Percentiles rank a stretch among this genome's conserved stretches.
These are phyloP conservation scores for Trichopria drosophilae DNA, from an alignment of 2,888 invertebrate genomes.

Conservation along the genomic window DNA sequence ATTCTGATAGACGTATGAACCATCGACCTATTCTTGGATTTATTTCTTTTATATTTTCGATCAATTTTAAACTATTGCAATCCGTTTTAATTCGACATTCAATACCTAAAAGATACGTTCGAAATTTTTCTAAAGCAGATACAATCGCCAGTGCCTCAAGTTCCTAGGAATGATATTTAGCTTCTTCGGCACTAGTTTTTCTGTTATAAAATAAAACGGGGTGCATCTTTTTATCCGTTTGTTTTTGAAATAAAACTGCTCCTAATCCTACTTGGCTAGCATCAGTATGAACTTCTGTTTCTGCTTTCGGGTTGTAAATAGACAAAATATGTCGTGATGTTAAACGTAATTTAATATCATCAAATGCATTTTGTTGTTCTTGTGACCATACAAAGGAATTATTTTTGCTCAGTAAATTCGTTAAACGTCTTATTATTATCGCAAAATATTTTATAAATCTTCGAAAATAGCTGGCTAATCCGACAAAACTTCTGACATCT, in stretches of 20 bases:
- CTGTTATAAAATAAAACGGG: conserved; percentile 49
- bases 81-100: conserved; percentile 48
- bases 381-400: conserved; percentile 34
- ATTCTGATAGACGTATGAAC: conserved; percentile 32
- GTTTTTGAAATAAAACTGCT: conserved; percentile 9
- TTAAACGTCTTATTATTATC: conserved; percentile 37
- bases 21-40: conserved; percentile 32
- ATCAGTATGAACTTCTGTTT: conserved; percentile 20
- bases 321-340: conserved; percentile 39
- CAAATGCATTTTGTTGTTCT: no score
- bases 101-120: conserved; percentile 48
- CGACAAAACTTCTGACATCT: not conserved
- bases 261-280: conserved; percentile 12
- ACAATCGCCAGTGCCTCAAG: conserved; percentile 52
- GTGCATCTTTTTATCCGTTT: conserved; percentile 27
- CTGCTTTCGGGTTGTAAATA: conserved; percentile 20
- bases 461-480: not conserved
- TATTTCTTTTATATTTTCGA: conserved; percentile 36
- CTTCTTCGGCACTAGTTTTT: conserved; percentile 45
- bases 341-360: conserved; percentile 37
- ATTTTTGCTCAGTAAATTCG: conserved; percentile 38
- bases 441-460: conserved; percentile 39
- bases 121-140: conserved; percentile 45
- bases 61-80: conserved; percentile 44
- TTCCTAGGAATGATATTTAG: conserved; percentile 50